Conservation (phyloP, 2,797 vertebrate species). For the Sebastes flavidus region DNA sequence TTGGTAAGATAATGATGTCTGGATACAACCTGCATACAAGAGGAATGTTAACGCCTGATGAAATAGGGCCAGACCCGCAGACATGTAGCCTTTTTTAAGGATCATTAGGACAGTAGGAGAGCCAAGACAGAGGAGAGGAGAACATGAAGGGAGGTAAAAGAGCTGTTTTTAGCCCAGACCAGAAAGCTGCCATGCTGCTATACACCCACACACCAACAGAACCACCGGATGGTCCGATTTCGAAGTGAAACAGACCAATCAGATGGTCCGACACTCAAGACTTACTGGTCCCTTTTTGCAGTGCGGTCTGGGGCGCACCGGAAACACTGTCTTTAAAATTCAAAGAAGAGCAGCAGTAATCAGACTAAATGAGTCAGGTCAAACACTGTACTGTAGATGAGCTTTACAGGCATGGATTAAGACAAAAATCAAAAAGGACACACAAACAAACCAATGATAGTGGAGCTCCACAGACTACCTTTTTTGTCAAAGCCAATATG, state of each 20-base stretch:
- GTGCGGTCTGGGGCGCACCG: slow-evolving; percentile 88
- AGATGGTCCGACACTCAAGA: slow-evolving; percentile 59
- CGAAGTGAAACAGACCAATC: slow-evolving; percentile 58
- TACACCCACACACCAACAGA: slow-evolving; percentile 64
- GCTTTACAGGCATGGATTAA: neutral
- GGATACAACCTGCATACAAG: neutral
- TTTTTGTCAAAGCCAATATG: neutral
- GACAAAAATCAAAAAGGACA: neutral
- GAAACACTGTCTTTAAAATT: slow-evolving; percentile 90
- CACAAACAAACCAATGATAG: neutral
- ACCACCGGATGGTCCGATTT: slow-evolving; percentile 55
- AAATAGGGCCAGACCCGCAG: slow-evolving; percentile 13
- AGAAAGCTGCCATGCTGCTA: slow-evolving; percentile 63
- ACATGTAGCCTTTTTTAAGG: slow-evolving; percentile 15
- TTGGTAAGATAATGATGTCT: neutral
- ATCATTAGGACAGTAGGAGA: slow-evolving; percentile 14
- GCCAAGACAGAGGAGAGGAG: neutral
- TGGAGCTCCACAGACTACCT: neutral
- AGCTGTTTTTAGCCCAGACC: slow-evolving; percentile 48
- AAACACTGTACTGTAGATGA: neutral
- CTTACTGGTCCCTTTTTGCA: slow-evolving; percentile 93
- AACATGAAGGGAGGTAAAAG: neutral
- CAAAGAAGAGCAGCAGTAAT: slow-evolving; percentile 71
- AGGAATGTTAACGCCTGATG: slow-evolving; percentile 27
- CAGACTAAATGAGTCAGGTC: slow-evolving; percentile 44